Evolutionary conservation across 2,113 vertebrate species (phyloP).

Genomic region (Nerophis ophidion): DNA sequence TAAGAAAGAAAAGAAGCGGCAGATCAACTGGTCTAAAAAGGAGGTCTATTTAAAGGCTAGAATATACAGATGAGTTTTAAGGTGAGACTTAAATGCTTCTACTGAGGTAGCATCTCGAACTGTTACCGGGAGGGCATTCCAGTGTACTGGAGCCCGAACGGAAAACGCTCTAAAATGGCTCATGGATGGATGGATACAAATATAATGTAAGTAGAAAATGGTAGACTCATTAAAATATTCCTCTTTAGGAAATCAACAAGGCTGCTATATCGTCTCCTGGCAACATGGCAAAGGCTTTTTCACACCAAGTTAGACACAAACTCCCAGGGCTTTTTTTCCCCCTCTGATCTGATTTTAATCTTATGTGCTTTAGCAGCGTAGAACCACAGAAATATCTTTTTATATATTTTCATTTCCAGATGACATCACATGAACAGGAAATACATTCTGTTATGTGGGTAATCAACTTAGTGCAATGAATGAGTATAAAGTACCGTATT

Average conservation of each 20-base stretch:
- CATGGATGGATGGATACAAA: background rate
- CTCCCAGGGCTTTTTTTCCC: slow-evolving; percentile 29
- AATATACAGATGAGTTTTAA: no score
- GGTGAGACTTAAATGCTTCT: no score
- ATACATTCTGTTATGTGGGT: slow-evolving; percentile 17
- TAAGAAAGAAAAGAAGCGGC: no score
- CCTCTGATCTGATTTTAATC: slow-evolving; percentile 17
- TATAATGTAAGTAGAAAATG: slow-evolving; percentile 41
- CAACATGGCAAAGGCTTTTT: slow-evolving; percentile 25
- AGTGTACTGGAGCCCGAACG: no score
- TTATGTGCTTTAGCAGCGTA: slow-evolving; percentile 14
- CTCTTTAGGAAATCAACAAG: slow-evolving; percentile 50
- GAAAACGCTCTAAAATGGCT: no score
- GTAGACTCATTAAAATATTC: slow-evolving; percentile 56
- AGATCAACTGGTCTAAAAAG: no score
- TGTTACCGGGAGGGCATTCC: no score
- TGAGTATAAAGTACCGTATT: slow-evolving; percentile 20
- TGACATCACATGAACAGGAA: slow-evolving; percentile 20
- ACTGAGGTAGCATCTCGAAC: no score
- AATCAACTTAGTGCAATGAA: slow-evolving; percentile 38
- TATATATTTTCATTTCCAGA: slow-evolving; percentile 17
- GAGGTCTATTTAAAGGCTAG: no score
- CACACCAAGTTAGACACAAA: slow-evolving; percentile 23
- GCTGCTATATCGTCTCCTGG: slow-evolving; percentile 7
- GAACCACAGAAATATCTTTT: slow-evolving; percentile 2